Conservation (phyloP, 92 coral and sea anemone species). For the Pocillopora meandrina region DNA sequence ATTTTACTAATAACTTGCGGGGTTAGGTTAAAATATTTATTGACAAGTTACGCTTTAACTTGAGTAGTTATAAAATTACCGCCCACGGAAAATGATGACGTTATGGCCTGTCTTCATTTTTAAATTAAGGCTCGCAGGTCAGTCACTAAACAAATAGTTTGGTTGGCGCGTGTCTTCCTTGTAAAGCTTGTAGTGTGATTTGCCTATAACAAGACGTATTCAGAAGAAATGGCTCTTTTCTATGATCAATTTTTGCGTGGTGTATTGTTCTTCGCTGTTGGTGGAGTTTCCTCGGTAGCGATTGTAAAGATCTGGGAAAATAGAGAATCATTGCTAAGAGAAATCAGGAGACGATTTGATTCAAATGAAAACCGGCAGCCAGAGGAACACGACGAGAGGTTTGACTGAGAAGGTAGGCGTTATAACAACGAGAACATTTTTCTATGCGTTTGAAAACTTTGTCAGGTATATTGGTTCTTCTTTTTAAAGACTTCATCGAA, state of each 20-base stretch:
- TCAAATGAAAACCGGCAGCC: background rate
- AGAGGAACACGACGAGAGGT: slow-evolving; percentile 11
- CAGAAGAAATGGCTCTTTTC: background rate
- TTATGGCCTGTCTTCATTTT: no score
- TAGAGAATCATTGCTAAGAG: background rate
- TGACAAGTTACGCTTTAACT: no score
- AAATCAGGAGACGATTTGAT: no score
- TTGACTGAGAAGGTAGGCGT: background rate
- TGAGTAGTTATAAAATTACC: no score
- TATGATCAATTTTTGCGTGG: background rate
- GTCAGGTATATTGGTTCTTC: no score
- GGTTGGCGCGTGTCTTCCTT: no score
- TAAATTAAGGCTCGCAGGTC: background rate
- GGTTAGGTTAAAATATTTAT: no score
- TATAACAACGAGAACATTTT: background rate
- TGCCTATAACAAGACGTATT: background rate
- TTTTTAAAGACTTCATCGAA: no score
- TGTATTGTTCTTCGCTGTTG: background rate
- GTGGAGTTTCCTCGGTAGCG: background rate
- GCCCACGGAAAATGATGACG: no score
- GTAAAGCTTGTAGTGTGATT: no score
- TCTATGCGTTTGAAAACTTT: background rate
- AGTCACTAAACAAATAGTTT: no score
- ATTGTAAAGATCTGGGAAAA: background rate
- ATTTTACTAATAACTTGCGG: no score